These are phyloP conservation scores for Mormyrops attenuatus DNA, from an alignment of 2,797 vertebrate genomes.

Conservation along the genomic window DNA sequence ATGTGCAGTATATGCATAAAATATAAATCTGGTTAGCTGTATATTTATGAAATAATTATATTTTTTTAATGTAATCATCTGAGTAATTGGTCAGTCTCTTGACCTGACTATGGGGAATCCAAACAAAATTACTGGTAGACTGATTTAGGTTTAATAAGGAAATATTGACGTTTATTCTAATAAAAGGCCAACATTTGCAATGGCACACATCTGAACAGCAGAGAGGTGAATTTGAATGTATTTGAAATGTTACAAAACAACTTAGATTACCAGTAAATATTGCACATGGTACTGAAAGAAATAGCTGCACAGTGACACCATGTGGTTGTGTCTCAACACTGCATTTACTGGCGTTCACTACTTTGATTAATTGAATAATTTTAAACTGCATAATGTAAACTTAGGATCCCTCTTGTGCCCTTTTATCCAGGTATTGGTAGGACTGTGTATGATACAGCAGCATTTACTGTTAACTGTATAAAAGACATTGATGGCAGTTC, in stretches of 20 bases:
- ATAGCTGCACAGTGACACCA: slow-evolving; percentile 12
- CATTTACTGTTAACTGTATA: background rate
- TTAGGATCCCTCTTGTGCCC: background rate
- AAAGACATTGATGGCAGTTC: background rate
- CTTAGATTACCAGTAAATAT: background rate
- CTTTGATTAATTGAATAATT: background rate
- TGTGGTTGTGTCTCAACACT: background rate
- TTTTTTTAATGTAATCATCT: background rate
- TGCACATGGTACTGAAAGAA: background rate
- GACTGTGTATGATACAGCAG: background rate
- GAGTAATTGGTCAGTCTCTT: background rate
- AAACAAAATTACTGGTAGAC: background rate
- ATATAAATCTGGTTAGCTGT: background rate
- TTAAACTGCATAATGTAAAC: background rate
- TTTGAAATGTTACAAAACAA: background rate
- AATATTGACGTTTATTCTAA: background rate
- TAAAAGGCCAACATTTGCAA: background rate
- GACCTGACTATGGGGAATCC: background rate
- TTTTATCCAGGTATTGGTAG: background rate
- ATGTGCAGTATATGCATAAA: background rate
- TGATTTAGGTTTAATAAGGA: background rate
- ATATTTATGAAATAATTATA: background rate
- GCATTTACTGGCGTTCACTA: background rate
- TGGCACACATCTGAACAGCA: background rate
- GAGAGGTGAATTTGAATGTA: background rate